Percentiles rank a stretch among this genome's conserved stretches.
Evolutionary conservation across 1,140 invertebrate genomes (phyloP).

Genomic region (Drosophila persimilis): DNA sequence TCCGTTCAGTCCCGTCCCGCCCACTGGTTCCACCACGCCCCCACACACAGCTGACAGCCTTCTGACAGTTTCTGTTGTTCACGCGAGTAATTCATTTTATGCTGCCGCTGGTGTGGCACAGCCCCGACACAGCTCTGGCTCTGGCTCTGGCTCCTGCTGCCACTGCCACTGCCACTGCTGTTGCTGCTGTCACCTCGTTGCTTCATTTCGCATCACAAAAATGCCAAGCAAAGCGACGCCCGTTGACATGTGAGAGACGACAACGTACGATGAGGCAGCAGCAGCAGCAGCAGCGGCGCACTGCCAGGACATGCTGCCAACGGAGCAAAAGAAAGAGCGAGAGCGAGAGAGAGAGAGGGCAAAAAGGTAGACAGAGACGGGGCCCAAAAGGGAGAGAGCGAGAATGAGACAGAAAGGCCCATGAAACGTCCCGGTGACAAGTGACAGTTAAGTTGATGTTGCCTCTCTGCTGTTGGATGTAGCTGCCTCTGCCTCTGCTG

Average conservation of each 20-base stretch:
- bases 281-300: constrained; percentile 1
- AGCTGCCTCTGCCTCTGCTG: constrained; percentile 17
- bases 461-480: constrained; percentile 49
- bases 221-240: constrained; percentile 82
- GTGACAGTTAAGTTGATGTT: constrained; percentile 82
- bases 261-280: constrained; percentile 23
- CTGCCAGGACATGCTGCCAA: constrained; percentile 56
- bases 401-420: constrained; percentile 24
- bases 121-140: constrained; percentile 3
- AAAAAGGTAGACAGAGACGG: neutral
- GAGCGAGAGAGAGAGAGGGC: neutral
- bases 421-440: constrained; percentile 76
- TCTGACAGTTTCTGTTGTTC: constrained; percentile 83
- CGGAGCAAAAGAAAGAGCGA: constrained; percentile 8
- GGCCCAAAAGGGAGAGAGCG: constrained; percentile 19
- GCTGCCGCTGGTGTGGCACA: constrained; percentile 56
- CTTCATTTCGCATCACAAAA: constrained; percentile 82
- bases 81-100: constrained; percentile 83
- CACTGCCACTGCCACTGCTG: constrained; percentile 34
- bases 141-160: neutral
- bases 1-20: constrained; percentile 29
- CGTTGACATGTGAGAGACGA: constrained; percentile 82
- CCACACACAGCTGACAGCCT: constrained; percentile 73
- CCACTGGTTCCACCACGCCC: constrained; percentile 35
- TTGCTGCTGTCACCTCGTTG: constrained; percentile 79